Conservation (phyloP, 2,888 invertebrate genomes). For the Cephus spinipes region DNA sequence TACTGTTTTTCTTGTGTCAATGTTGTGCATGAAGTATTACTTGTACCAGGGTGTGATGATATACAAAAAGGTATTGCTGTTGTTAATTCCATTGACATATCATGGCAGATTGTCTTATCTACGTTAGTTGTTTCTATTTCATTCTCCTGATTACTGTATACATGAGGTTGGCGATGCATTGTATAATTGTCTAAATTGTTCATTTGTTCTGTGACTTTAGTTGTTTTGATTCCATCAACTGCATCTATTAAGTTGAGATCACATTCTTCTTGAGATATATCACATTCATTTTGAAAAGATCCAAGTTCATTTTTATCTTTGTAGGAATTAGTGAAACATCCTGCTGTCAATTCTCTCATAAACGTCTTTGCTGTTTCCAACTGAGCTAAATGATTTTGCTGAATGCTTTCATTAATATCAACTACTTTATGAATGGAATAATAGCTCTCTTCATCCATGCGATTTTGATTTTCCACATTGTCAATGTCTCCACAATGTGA, state of each 20-base stretch:
- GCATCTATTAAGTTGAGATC: conserved; percentile 11
- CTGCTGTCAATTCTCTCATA: background rate
- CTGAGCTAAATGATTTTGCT: conserved; percentile 3
- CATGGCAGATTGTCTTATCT: background rate
- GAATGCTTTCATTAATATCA: conserved; percentile 17
- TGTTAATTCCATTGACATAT: conserved; percentile 19
- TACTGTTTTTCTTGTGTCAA: background rate
- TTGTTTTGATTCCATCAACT: conserved; percentile 5
- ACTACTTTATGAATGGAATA: background rate
- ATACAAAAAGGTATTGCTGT: conserved; percentile 5
- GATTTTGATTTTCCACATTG: background rate
- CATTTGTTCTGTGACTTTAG: background rate
- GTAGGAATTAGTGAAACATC: background rate
- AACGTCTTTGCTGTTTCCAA: background rate
- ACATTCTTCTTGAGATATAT: background rate
- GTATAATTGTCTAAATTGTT: background rate
- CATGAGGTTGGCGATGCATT: background rate
- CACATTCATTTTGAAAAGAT: background rate
- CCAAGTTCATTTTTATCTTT: background rate
- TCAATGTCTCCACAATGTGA: background rate
- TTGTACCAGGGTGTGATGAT: background rate
- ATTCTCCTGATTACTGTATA: background rate
- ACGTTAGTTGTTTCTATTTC: background rate
- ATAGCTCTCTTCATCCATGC: background rate
- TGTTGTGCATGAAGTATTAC: background rate